Evolutionary conservation across 2,797 vertebrate genomes (phyloP).

Genomic region (Oryzias dopingdopingensis): DNA sequence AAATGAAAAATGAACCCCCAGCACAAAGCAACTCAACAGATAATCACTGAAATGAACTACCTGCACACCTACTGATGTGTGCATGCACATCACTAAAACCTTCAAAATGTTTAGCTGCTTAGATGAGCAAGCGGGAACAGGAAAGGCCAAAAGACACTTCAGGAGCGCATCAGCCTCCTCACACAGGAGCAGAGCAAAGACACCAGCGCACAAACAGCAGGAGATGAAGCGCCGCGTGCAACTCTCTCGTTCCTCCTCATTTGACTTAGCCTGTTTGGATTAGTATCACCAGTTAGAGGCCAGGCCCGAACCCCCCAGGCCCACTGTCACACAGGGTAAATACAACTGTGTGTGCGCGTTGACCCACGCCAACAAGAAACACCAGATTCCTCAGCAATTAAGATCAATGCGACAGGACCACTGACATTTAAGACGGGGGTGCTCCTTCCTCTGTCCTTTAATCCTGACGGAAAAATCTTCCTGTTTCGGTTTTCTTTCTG

Average conservation of each 20-base stretch:
- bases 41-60: too few relatives aligned
- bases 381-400: conserved; percentile 60
- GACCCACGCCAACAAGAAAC: conserved; percentile 57
- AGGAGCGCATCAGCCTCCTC: conserved; percentile 41
- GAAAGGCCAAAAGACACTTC: conserved; percentile 24
- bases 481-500: not conserved
- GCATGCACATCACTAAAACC: conserved; percentile 17
- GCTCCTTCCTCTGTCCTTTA: conserved; percentile 33
- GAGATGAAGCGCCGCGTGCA: conserved; percentile 13
- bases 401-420: conserved; percentile 49
- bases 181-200: conserved; percentile 11
- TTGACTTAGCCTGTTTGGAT: conserved; percentile 72
- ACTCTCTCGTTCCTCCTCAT: conserved; percentile 60
- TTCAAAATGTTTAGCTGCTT: not conserved
- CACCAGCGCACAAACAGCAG: conserved; percentile 2
- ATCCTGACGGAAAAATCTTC: conserved; percentile 13
- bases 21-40: not conserved
- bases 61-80: not conserved
- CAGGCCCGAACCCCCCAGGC: conserved; percentile 53
- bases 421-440: conserved; percentile 55
- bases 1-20: not conserved
- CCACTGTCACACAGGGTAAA: conserved; percentile 64
- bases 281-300: conserved; percentile 66
- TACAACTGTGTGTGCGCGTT: conserved; percentile 38
- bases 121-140: conserved; percentile 21